Conservation (phyloP, 2,888 invertebrate genomes). For the Hecatera dysodea region DNA sequence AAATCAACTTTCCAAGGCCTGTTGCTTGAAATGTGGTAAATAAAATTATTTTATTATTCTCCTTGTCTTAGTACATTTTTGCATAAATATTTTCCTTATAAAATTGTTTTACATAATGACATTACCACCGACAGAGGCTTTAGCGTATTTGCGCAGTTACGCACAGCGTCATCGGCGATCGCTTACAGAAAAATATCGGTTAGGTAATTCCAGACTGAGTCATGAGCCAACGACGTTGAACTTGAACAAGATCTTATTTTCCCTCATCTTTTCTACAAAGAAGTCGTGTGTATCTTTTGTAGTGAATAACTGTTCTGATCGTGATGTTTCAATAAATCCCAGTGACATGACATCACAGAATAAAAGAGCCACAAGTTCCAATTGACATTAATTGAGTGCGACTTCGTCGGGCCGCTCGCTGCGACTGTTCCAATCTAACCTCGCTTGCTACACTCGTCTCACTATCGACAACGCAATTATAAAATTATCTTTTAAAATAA, state of each 20-base stretch:
- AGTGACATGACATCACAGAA: conserved; percentile 87
- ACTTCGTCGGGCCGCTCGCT: conserved; percentile 73
- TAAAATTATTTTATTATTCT: neutral
- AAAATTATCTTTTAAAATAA: conserved; percentile 61
- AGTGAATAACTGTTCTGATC: conserved; percentile 72
- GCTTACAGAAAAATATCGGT: conserved; percentile 43
- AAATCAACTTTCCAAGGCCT: neutral
- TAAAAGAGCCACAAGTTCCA: conserved; percentile 78
- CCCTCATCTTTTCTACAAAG: conserved; percentile 54
- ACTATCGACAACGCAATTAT: conserved; percentile 60
- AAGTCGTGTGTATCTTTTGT: conserved; percentile 44
- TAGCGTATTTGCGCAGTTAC: conserved; percentile 20
- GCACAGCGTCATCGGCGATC: conserved; percentile 26
- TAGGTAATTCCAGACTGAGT: conserved; percentile 45
- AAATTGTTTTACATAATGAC: neutral
- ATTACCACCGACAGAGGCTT: conserved; percentile 1
- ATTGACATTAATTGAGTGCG: conserved; percentile 86
- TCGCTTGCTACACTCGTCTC: conserved; percentile 81
- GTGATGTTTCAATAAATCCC: conserved; percentile 76
- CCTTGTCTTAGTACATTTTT: neutral
- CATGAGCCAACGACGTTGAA: conserved; percentile 19
- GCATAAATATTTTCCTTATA: neutral
- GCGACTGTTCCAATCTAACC: conserved; percentile 79
- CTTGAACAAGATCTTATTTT: conserved; percentile 39
- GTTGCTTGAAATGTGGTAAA: neutral